Conservation (phyloP, 1,140 invertebrate species). For the Aleiodes sp. region DNA sequence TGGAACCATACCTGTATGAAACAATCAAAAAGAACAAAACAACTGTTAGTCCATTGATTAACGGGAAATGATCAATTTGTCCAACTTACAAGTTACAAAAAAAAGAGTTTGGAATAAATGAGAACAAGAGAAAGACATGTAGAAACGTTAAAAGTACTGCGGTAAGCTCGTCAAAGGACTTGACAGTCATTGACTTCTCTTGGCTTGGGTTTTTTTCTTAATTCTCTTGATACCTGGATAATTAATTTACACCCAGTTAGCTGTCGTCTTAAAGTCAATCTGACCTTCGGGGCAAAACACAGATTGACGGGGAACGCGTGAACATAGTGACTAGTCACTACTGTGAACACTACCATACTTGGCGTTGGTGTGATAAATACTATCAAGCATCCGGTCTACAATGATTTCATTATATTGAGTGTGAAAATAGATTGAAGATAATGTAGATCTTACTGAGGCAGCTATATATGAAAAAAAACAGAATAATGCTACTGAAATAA, state of each 20-base stretch:
- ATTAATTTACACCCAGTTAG: constrained; percentile 21
- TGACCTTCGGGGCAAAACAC: constrained; percentile 29
- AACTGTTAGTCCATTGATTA: background rate
- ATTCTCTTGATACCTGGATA: constrained; percentile 1
- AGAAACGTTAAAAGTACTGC: constrained; percentile 12
- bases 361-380: constrained; percentile 27
- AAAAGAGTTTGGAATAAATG: background rate
- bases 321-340: constrained; percentile 8
- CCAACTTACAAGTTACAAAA: background rate
- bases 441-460: too few relatives aligned
- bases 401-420: constrained; percentile 25
- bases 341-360: constrained; percentile 9
- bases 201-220: constrained; percentile 10
- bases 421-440: constrained; percentile 20
- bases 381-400: constrained; percentile 30
- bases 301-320: constrained; percentile 22
- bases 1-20: constrained; percentile 96
- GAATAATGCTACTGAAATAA: too few relatives aligned
- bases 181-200: constrained; percentile 1
- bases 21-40: constrained; percentile 18
- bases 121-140: background rate
- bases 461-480: too few relatives aligned
- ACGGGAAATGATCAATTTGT: constrained; percentile 17
- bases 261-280: constrained; percentile 12
- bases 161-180: constrained; percentile 1